Evolutionary conservation across 2,113 vertebrate species (phyloP).

Genomic region (Callionymus lyra): DNA sequence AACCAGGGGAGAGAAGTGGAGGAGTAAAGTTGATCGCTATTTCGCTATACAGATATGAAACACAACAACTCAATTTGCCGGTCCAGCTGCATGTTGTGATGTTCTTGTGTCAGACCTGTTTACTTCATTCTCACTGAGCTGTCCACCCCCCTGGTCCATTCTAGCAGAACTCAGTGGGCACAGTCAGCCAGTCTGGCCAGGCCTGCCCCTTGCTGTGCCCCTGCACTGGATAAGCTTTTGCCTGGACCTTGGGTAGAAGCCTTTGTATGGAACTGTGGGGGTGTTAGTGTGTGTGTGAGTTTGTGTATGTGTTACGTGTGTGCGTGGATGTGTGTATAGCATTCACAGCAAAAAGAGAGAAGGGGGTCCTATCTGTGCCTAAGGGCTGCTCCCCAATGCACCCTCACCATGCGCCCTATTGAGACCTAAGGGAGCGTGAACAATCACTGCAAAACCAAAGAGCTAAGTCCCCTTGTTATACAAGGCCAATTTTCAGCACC

Average conservation of each 20-base stretch:
- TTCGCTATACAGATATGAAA: conserved; percentile 13
- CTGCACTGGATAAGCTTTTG: conserved; percentile 53
- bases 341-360: conserved; percentile 45
- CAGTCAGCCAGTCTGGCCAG: conserved; percentile 61
- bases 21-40: too few species aligned
- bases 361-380: conserved; percentile 54
- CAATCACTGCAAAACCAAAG: conserved; percentile 82
- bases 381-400: conserved; percentile 62
- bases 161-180: conserved; percentile 57
- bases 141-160: conserved; percentile 43
- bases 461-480: conserved; percentile 84
- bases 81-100: conserved; percentile 5
- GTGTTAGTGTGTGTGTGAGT: conserved; percentile 40
- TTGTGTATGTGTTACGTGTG: conserved; percentile 31
- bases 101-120: conserved; percentile 12
- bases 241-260: conserved; percentile 49
- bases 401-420: conserved; percentile 79
- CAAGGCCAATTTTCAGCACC: conserved; percentile 74
- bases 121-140: conserved; percentile 20
- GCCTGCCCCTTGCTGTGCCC: conserved; percentile 50
- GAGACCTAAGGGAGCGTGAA: conserved; percentile 87
- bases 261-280: conserved; percentile 45
- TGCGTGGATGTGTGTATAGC: conserved; percentile 43
- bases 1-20: too few species aligned
- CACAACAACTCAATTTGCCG: conserved; percentile 14